A percentile compares a stretch with the other conserved stretches of the same genome.
phyloP scores from a whole-genome alignment of 2,797 vertebrate genomes.

The Chromobotia macracanthus region DNA sequence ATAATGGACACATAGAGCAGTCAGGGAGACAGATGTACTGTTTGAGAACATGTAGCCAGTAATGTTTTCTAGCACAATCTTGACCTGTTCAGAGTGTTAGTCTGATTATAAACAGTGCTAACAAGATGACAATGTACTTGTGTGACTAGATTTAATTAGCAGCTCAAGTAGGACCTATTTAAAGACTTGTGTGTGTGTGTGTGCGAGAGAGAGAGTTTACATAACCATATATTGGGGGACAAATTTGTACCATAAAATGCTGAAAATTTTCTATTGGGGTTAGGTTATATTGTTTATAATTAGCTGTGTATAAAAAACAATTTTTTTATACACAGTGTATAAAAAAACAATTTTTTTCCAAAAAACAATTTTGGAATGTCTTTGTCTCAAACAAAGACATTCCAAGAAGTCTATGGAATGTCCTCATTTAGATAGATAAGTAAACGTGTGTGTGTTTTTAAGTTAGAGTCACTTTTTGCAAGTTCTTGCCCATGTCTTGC shows the following conservation, averaged over 20 bases:
- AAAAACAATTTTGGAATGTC: no score
- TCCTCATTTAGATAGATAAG: no score
- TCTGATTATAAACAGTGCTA: constrained; percentile 10
- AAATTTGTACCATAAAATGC: no score
- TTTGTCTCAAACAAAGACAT: no score
- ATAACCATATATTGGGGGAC: no score
- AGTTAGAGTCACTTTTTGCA: neutral
- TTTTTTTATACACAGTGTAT: no score
- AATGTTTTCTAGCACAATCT: constrained; percentile 5
- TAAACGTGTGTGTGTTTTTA: neutral
- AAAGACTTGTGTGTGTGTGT: neutral
- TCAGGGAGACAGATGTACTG: neutral
- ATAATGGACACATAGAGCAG: neutral
- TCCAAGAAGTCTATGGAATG: no score
- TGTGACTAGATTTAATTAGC: constrained; percentile 53
- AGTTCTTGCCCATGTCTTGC: neutral
- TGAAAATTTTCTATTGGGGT: no score
- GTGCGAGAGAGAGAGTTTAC: neutral
- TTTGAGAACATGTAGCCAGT: neutral
- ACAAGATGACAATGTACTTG: constrained; percentile 33
- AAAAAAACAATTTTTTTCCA: no score
- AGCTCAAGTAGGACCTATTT: constrained; percentile 34
- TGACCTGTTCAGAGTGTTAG: constrained; percentile 2
- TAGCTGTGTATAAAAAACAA: no score
- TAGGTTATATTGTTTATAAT: no score